These are phyloP conservation scores for Matsumurasca onukii DNA, from an alignment of 1,140 invertebrate genomes.

Conservation along the genomic window DNA sequence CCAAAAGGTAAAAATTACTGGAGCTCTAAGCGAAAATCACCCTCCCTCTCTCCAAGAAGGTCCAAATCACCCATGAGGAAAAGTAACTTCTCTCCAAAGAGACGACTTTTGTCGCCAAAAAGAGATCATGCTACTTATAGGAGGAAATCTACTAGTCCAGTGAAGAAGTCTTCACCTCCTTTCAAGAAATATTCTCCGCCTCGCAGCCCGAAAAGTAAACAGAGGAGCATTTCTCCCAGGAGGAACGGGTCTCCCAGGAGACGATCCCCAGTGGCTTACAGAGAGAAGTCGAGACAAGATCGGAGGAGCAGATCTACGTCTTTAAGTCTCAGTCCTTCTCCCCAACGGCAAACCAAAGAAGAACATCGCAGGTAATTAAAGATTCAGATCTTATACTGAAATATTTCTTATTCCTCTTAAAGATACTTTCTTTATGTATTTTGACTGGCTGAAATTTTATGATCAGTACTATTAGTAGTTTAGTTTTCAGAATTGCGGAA, in stretches of 20 bases:
- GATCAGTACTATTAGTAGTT: too few species aligned
- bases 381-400: too few species aligned
- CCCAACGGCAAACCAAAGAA: slow-evolving; percentile 5
- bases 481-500: too few species aligned
- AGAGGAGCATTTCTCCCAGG: slow-evolving; percentile 1
- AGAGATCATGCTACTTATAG: slow-evolving; percentile 1
- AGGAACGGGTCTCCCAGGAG: slow-evolving; percentile 2
- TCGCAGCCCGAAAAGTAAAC: slow-evolving; percentile 19
- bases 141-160: slow-evolving; percentile 3
- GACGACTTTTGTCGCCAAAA: background rate
- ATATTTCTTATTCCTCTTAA: too few species aligned
- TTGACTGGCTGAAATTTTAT: too few species aligned
- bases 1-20: background rate
- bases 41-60: background rate
- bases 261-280: background rate
- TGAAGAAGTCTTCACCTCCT: background rate
- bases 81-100: background rate
- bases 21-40: background rate
- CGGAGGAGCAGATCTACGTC: slow-evolving; percentile 19
- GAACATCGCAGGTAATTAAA: slow-evolving; percentile 4
- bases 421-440: too few species aligned
- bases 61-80: background rate
- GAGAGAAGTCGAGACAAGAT: background rate
- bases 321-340: slow-evolving; percentile 32
- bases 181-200: slow-evolving; percentile 18